Evolutionary conservation across 2,888 invertebrate species (phyloP), one percentile per base, ranked within the genome.

Genomic region (Yponomeuta malinellus): DNA sequence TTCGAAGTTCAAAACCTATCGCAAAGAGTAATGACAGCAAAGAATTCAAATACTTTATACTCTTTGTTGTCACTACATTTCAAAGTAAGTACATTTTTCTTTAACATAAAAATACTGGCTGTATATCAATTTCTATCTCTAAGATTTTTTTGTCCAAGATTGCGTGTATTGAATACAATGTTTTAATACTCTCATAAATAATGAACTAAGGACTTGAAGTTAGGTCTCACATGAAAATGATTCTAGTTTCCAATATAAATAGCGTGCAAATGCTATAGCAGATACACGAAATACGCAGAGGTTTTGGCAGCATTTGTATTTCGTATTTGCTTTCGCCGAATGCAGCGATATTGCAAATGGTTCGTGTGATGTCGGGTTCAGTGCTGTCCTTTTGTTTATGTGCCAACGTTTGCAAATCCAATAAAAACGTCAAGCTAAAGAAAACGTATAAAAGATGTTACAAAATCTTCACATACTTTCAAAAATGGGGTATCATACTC

Each of bases 261-360:
- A 15, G 52, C 52, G 52, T 59, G 52, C 52, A 59, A 59, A 59
- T 15, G 15, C 52, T 15, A 1, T 15, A 12, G 15, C 52, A 59
- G 52, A 59, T 15, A 59, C 52, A 43, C 10, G 67, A 43, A 23
- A 64, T 64, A 64, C 12, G 67, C 65, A 59, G 6, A n/a, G 68
- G 8, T 74, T 10, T 23, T 77, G 31, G 29, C 75, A 9, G 67
- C 74, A 52, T 69, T 76, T 52, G 71, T 74, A 1, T 74, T 77
- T n/a, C 75, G 76, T 63, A 73, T 70, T 12, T 59, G 76, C 68
- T 73, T 15, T 12, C 12, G 3, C 67, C 37, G 43, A 67, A 37
- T 67, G 67, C 67, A 67, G 67, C 67, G n/a, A 67, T 67, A 67
- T 67, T 67, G 67, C 67, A 37, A 31, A 67, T 37, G 43, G 31